phyloP scores from a whole-genome alignment of 2,797 vertebrate species.

The Moxostoma hubbsi region DNA sequence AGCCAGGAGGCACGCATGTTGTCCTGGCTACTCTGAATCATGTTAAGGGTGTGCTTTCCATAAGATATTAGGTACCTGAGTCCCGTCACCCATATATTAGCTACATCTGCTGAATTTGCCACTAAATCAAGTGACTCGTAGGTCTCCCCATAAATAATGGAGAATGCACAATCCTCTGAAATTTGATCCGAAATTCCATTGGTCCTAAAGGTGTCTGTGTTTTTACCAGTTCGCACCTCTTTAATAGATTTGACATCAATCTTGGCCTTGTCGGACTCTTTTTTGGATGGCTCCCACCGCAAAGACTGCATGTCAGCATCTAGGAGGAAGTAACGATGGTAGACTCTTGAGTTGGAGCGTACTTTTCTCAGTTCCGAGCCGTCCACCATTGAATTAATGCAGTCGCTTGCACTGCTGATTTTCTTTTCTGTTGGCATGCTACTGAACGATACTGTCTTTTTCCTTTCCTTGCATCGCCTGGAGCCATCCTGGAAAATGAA shows the following conservation, averaged over 20 bases:
- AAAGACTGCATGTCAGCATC: conserved; percentile 98
- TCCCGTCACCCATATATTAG: conserved; percentile 98
- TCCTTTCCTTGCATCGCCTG: conserved; percentile 92
- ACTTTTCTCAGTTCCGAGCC: conserved; percentile 96
- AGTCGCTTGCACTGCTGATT: conserved; percentile 96
- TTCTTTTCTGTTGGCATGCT: conserved; percentile 99
- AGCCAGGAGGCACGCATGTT: conserved; percentile 96
- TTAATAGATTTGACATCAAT: conserved; percentile 96
- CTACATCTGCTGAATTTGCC: conserved; percentile 94
- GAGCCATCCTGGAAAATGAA: conserved; percentile 86
- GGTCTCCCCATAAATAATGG: conserved; percentile 94
- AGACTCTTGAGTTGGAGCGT: conserved; percentile 93
- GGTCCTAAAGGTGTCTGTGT: conserved; percentile 96
- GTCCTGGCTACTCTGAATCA: conserved; percentile 95
- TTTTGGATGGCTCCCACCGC: conserved; percentile 97
- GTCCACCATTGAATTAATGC: conserved; percentile 95
- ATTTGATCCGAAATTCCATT: conserved; percentile 98
- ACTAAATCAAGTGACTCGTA: conserved; percentile 97
- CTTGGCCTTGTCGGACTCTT: conserved; percentile 97
- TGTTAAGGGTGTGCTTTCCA: conserved; percentile 94
- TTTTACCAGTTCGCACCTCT: conserved; percentile 96
- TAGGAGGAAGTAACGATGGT: conserved; percentile 93
- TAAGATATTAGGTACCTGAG: conserved; percentile 97
- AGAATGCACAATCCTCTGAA: conserved; percentile 97
- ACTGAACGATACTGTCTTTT: conserved; percentile 98